These are phyloP conservation scores for Poeciliopsis prolifica DNA, from an alignment of 2,113 vertebrate species.

Conservation along the genomic window DNA sequence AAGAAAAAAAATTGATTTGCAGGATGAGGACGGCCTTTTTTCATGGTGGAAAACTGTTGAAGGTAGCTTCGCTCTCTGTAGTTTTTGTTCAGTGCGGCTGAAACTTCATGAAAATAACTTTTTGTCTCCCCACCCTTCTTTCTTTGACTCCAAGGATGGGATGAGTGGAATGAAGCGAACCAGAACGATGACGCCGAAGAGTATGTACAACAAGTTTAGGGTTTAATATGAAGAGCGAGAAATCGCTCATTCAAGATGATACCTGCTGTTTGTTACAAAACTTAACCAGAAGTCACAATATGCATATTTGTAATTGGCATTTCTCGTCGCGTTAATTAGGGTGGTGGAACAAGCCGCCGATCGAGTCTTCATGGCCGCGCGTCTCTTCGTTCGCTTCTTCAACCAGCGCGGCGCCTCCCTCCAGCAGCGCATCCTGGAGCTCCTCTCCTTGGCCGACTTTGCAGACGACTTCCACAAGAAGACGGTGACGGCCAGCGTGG, in stretches of 20 bases:
- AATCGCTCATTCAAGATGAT: too few relatives aligned
- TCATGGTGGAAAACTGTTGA: conserved; percentile 75
- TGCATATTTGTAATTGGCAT: too few relatives aligned
- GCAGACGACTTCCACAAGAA: conserved; percentile 80
- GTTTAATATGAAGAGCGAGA: too few relatives aligned
- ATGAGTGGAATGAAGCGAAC: conserved; percentile 70
- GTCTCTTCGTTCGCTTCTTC: conserved; percentile 76
- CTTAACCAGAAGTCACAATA: too few relatives aligned
- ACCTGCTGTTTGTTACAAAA: too few relatives aligned
- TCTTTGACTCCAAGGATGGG: conserved; percentile 65
- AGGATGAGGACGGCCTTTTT: conserved; percentile 76
- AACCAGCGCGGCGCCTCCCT: conserved; percentile 64
- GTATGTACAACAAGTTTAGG: conserved; percentile 51
- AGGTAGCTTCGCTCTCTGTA: conserved; percentile 45
- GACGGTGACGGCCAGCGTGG: conserved; percentile 74
- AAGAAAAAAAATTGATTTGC: not conserved
- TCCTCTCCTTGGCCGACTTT: conserved; percentile 68
- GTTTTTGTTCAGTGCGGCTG: not conserved
- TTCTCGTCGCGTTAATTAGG: conserved; percentile 30
- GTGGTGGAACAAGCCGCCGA: conserved; percentile 76
- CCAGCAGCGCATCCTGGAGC: conserved; percentile 69
- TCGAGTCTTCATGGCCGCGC: conserved; percentile 78
- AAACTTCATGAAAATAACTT: not conserved
- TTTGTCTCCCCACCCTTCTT: not conserved
- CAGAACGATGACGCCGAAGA: conserved; percentile 63